phyloP scores from a whole-genome alignment of 2,113 vertebrate genomes.

The Pygoscelis adeliae region DNA sequence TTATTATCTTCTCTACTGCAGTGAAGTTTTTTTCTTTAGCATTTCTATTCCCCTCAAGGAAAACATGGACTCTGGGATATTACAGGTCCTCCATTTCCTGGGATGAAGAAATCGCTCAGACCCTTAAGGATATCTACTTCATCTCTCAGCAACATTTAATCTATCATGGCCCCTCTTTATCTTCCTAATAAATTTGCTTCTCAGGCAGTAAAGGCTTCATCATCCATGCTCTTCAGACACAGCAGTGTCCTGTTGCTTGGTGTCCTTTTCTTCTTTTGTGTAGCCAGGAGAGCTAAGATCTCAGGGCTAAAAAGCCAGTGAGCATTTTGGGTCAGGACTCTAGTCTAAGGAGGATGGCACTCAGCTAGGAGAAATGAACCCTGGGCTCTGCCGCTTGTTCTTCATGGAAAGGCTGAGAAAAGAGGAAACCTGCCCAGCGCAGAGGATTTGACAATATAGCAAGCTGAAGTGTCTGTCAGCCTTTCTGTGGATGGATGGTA shows the following conservation, averaged over 20 bases:
- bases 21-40: slow-evolving; percentile 47
- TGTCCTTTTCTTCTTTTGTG: not conserved
- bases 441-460: not conserved
- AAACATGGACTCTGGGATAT: slow-evolving; percentile 31
- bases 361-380: not conserved
- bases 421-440: not conserved
- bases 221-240: not conserved
- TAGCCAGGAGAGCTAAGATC: not conserved
- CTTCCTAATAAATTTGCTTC: slow-evolving; percentile 53
- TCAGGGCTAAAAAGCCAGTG: rapidly evolving
- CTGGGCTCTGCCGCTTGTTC: not conserved
- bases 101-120: slow-evolving; percentile 37
- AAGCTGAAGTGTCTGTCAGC: not conserved
- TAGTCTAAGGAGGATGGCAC: too few relatives aligned
- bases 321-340: not conserved
- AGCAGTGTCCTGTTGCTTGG: not conserved
- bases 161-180: slow-evolving; percentile 38
- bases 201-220: slow-evolving; percentile 20
- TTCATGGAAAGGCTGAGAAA: not conserved
- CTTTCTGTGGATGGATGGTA: not conserved
- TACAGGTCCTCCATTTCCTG: slow-evolving; percentile 6
- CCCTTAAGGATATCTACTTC: slow-evolving; percentile 39
- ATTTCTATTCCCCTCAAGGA: slow-evolving; percentile 59
- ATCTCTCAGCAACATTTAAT: slow-evolving; percentile 50
- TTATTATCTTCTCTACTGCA: slow-evolving; percentile 54